Conservation (phyloP, 2,888 invertebrate species). For the Synergus japonicus region DNA sequence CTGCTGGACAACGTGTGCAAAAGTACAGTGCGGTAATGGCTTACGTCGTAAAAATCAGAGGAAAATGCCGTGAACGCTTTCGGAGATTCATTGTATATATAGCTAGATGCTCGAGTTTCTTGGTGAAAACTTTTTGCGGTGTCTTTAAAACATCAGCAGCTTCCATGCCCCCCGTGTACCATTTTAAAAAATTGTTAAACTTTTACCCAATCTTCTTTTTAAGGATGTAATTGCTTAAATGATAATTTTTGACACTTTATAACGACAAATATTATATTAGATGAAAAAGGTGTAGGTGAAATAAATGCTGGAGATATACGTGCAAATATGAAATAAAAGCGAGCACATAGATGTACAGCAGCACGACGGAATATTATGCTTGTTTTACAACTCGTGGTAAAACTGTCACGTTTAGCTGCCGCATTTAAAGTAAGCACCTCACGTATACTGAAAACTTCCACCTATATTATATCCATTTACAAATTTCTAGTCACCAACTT, state of each 20-base stretch:
- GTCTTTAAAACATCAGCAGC: neutral
- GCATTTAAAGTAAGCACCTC: constrained; percentile 63
- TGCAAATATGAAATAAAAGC: constrained; percentile 62
- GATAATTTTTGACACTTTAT: no score
- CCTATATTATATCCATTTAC: neutral
- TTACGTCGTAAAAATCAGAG: neutral
- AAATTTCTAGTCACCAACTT: neutral
- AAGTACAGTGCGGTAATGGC: neutral
- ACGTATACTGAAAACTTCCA: constrained; percentile 5
- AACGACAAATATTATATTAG: neutral
- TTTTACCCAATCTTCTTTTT: no score
- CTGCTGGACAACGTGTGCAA: neutral
- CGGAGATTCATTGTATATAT: neutral
- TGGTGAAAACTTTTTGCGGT: neutral
- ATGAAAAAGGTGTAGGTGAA: neutral
- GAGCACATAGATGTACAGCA: constrained; percentile 72
- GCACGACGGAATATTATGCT: constrained; percentile 75
- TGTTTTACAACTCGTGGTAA: constrained; percentile 76
- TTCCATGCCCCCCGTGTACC: no score
- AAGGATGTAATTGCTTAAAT: no score
- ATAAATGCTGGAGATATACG: neutral
- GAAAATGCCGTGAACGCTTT: neutral
- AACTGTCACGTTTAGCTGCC: constrained; percentile 73
- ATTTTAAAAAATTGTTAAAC: no score
- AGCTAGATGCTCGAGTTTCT: neutral